phyloP scores from a whole-genome alignment of 2,888 invertebrate genomes.

The Hipparchia semele region DNA sequence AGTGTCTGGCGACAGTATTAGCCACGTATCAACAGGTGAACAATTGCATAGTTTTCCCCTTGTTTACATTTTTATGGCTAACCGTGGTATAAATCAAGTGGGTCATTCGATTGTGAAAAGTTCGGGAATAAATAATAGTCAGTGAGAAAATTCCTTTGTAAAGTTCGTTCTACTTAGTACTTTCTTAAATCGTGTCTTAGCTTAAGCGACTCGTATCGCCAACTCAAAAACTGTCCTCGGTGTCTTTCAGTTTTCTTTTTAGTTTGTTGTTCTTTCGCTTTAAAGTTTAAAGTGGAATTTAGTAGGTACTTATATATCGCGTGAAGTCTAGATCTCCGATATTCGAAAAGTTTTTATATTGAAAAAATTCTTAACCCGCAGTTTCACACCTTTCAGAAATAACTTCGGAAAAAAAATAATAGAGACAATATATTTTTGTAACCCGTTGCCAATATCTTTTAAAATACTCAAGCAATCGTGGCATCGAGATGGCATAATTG shows the following conservation, averaged over 20 bases:
- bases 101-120: background rate
- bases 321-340: conserved; percentile 9
- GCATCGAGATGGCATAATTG: too few species aligned
- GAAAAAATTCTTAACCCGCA: background rate
- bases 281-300: conserved; percentile 21
- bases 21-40: too few species aligned
- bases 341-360: conserved; percentile 16
- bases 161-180: conserved; percentile 24
- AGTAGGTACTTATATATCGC: background rate
- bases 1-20: too few species aligned
- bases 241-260: conserved; percentile 15
- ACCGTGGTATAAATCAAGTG: background rate
- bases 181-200: conserved; percentile 22
- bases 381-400: background rate
- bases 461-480: too few species aligned
- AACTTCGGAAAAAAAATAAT: too few species aligned
- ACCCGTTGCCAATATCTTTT: too few species aligned
- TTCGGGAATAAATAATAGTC: conserved; percentile 3
- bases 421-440: too few species aligned
- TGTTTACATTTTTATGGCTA: too few species aligned
- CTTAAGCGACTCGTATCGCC: conserved; percentile 25
- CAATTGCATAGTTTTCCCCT: too few species aligned
- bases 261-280: conserved; percentile 14
- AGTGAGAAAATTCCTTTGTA: conserved; percentile 10
- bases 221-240: conserved; percentile 22